Evolutionary conservation across 2,113 vertebrate species (phyloP), one percentile per base, ranked within the genome.

Genomic region (Promerops cafer): DNA sequence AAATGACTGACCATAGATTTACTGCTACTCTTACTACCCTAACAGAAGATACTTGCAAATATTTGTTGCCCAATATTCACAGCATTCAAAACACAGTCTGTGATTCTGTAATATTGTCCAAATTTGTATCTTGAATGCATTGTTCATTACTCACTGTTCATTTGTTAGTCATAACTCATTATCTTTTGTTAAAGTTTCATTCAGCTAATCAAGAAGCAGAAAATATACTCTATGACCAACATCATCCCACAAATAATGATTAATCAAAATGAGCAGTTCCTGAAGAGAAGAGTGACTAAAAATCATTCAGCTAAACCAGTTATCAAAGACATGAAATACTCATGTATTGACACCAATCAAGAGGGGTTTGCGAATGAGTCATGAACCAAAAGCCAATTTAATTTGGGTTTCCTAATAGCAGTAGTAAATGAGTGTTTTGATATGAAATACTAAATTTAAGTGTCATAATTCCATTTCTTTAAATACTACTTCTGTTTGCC

Each of bases 101-200:
- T 89, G 77, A 84, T 82, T 94, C 56, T 70, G 15, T 47, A 80
- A 24, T 78, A 44, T 49, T 71, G 22, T 31, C 49, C 61, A 82
- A 68, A 82, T 87, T 71, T 76, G 28, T 86, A 81, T 24, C 44
- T 69, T 47, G 64, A 95, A 72, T 68, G 27, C 6, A n/a, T 56
- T 89, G 49, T 71, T 92, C 53, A 49, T 87, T 91, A 63, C 50
- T 87, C 75, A 53, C 16, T 39, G 44, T 53, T 95, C 65, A 72
- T 75, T 94, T 91, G 33, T 89, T 94, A 92, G 60, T 89, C 77
- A 91, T 89, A 94, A 88, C 28, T 90, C 74, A 83, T 88, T 91
- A 84, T 68, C 57, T 90, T 90, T 56, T 90, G 66, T 74, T 88
- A 86, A 89, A 93, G 17, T 57, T 95, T 90, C 72, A 91, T 72